Evolutionary conservation across 2,113 vertebrate species (phyloP), one percentile per base, ranked within the genome.

Genomic region (Phalacrocorax brasilianus): DNA sequence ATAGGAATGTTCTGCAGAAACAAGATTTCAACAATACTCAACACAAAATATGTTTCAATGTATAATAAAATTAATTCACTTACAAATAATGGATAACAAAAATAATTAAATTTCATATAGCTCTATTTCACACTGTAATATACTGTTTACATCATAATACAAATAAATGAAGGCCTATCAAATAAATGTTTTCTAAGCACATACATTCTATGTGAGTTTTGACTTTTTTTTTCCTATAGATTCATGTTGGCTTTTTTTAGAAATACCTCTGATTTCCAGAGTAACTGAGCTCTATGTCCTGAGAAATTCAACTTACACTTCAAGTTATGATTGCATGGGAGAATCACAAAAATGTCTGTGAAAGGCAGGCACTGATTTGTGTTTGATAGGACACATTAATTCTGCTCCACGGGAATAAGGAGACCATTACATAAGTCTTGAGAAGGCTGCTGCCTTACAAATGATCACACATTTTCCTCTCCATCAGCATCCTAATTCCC

Each of bases 401-500:
- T 77, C 65, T 59, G 27, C 84, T 89, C 61, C 47, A 33, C 38
- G 58, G 65, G 76, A 87, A 78, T 71, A 95, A 92, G 65, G 73
- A 90, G 88, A 85, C 53, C 58, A 82, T 85, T 35, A 61, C 44
- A 12, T 8, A 53, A 66, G 16, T 14, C 71, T 61, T 68, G 58
- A 88, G 91, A 76, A 94, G 63, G 53, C 78, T 83, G 72, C 63
- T 73, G 82, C 67, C 67, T 88, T 79, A 90, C 88, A 93, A 94
- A 93, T 42, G 91, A 88, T 70, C 91, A 86, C 90, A 66, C 63
- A 83, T 94, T 95, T 96, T 95, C 91, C 92, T 76, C 95, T 94
- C 82, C 92, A 96, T 80, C 96, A 96, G 91, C 78, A 89, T 92
- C 86, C 73, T 74, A 95, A 96, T 95, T 96, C 94, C 86, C 95